Evolutionary conservation across 2,797 vertebrate genomes (phyloP).

Genomic region (Crocodylus rhombifer): DNA sequence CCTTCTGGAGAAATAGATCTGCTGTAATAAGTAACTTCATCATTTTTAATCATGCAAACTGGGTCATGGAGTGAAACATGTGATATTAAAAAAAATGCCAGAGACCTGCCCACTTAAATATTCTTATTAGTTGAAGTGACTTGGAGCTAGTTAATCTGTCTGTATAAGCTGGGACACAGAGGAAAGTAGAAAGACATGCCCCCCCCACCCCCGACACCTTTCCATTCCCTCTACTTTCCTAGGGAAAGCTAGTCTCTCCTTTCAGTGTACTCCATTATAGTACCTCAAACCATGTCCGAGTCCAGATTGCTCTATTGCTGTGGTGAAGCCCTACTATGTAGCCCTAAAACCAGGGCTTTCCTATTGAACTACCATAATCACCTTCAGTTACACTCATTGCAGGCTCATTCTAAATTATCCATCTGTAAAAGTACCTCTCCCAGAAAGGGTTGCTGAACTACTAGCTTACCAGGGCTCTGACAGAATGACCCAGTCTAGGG

Average conservation of each 20-base stretch:
- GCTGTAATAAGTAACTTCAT: not conserved
- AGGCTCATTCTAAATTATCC: accelerated
- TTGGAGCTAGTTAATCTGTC: no score
- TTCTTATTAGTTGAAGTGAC: no score
- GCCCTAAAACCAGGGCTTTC: not conserved
- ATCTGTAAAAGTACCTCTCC: accelerated
- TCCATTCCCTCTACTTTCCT: no score
- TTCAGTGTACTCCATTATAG: no score
- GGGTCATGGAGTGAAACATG: not conserved
- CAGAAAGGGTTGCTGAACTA: accelerated
- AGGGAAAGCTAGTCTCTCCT: no score
- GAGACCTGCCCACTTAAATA: not conserved
- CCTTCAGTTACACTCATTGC: accelerated
- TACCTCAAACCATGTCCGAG: not conserved
- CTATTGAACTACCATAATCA: not conserved
- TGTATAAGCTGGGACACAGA: no score
- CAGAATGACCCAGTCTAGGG: not conserved
- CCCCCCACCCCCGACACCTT: no score
- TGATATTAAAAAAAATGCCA: not conserved
- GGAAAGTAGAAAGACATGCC: no score
- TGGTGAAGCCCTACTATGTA: not conserved
- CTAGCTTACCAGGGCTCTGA: not conserved
- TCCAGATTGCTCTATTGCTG: not conserved
- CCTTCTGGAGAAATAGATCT: not conserved
- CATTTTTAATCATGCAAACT: not conserved